Base-by-base conservation (phyloP, 2,888 invertebrate genomes). In the Endotricha flammealis region DNA sequence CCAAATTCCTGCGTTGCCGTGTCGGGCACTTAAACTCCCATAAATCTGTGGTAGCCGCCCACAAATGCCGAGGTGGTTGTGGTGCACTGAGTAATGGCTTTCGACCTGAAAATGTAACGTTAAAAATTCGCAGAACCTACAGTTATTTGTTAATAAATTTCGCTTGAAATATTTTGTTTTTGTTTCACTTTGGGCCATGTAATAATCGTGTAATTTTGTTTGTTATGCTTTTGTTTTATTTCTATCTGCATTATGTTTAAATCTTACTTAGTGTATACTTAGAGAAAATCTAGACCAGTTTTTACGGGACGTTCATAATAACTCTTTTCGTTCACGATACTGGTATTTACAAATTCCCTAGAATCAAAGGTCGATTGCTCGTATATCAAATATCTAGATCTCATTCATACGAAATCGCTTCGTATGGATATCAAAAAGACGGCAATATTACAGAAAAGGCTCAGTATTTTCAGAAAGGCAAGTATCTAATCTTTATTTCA, bases 1-100 rank as follows among this genome's bases (percentile, higher is more conserved):
- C 68, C 68, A 63, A 73, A 74, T 72, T 65, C 64, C 60, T 52
- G 60, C 53, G 57, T 59, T 63, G 57, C 60, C 57, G 60, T 60
- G 63, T 70, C 63, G 62, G 73, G 77, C 76, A 81, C 77, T 85
- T 77, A 77, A 74, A 81, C 75, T 69, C 69, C 66, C 56, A 78
- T 85, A 86, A 85, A 86, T 85, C 83, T 79, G 75, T 64, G 59
- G 71, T 64, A 64, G 77, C 71, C 72, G 67, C 65, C 82, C 81
- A 66, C 82, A 77, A 77, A 77, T 64, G 69, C 71, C 69, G 74
- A 78, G 79, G 78, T 78, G 72, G 79, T 67, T 72, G 75, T n/a
- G 72, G 67, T 69, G 59, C 52, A 65, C 63, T 80, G 80, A 83
- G 59, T 83, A 76, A 83, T 83, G 75, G 76, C 66, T 63, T 4